Evolutionary conservation across 2,113 vertebrate genomes (phyloP).

Genomic region (Grammomys surdaster): DNA sequence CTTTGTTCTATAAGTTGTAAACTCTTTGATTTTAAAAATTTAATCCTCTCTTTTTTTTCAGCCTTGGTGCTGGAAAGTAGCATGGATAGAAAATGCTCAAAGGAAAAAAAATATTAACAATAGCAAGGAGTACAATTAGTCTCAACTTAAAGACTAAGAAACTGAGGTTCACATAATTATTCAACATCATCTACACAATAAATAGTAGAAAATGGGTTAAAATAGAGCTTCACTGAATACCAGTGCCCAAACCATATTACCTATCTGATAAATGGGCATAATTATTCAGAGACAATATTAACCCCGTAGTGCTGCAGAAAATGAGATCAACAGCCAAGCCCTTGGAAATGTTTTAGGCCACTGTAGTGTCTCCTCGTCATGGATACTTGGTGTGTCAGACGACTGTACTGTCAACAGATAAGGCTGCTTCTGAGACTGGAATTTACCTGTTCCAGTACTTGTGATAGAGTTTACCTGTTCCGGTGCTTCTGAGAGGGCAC

Average conservation of each 20-base stretch:
- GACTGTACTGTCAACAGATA: conserved; percentile 80
- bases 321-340: conserved; percentile 56
- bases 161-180: background rate
- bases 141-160: conserved; percentile 49
- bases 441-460: conserved; percentile 83
- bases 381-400: conserved; percentile 64
- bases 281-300: conserved; percentile 21
- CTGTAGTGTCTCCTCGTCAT: conserved; percentile 69
- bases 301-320: background rate
- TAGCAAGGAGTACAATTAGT: background rate
- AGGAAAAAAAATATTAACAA: background rate
- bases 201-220: background rate
- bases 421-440: conserved; percentile 85
- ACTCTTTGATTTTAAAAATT: background rate
- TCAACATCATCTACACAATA: background rate
- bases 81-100: background rate
- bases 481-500: conserved; percentile 79
- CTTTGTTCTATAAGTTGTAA: background rate
- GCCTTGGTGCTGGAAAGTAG: background rate
- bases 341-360: conserved; percentile 65
- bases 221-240: background rate
- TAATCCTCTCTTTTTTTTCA: conserved; percentile 26
- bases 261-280: conserved; percentile 37
- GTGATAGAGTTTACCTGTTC: conserved; percentile 80
- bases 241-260: background rate